phyloP scores from a whole-genome alignment of 2,888 invertebrate species.

The Salticus scenicus region DNA sequence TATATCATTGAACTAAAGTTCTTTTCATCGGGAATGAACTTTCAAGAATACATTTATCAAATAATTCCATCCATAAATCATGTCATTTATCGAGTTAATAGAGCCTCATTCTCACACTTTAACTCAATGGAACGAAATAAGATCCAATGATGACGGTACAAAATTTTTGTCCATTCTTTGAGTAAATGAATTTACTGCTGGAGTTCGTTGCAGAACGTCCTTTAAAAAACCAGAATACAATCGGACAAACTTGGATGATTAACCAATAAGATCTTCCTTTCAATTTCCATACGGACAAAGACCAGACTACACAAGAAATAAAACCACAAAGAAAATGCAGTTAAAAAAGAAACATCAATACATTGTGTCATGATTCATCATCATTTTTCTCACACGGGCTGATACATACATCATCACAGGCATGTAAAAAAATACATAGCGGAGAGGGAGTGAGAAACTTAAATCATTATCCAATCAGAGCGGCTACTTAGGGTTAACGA shows the following conservation, averaged over 20 bases:
- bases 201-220: slow-evolving; percentile 1
- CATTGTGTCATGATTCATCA: not conserved
- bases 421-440: not conserved
- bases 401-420: not conserved
- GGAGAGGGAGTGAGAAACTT: not conserved
- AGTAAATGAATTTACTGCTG: slow-evolving; percentile 8
- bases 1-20: too few species aligned
- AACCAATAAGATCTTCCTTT: slow-evolving; percentile 21
- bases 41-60: not conserved
- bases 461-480: not conserved
- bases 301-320: not conserved
- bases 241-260: slow-evolving; percentile 12
- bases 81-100: not conserved
- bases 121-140: not conserved
- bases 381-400: slow-evolving; percentile 4
- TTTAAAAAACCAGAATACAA: slow-evolving; percentile 11
- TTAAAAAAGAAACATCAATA: slow-evolving; percentile 2
- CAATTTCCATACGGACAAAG: slow-evolving; percentile 6
- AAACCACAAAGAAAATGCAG: not conserved
- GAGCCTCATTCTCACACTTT: not conserved
- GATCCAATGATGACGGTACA: slow-evolving; percentile 8
- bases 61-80: slow-evolving; percentile 11
- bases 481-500: slow-evolving; percentile 14
- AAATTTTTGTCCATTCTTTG: slow-evolving; percentile 10
- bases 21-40: not conserved